These are phyloP conservation scores for Vesta saturnalis DNA, from an alignment of 2,888 invertebrate species.

Conservation along the genomic window DNA sequence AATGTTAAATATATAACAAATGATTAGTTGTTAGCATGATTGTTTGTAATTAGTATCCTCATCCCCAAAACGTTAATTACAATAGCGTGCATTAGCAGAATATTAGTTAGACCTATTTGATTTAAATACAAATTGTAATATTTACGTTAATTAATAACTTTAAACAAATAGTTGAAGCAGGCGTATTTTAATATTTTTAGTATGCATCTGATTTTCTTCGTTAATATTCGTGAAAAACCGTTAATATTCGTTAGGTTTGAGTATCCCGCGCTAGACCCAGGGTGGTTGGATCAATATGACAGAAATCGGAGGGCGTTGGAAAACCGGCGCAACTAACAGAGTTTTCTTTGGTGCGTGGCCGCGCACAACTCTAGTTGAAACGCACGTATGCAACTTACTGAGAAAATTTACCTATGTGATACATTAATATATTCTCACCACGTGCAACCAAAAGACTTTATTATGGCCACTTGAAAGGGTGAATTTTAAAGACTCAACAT, in stretches of 20 bases:
- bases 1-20: constrained; percentile 4
- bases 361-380: constrained; percentile 40
- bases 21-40: constrained; percentile 18
- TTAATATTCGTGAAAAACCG: constrained; percentile 38
- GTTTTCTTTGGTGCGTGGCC: constrained; percentile 42
- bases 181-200: constrained; percentile 16
- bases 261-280: constrained; percentile 59
- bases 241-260: constrained; percentile 48
- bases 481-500: constrained; percentile 26
- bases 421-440: constrained; percentile 33
- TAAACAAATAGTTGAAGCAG: neutral
- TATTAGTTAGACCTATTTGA: neutral
- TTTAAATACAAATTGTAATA: neutral
- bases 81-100: neutral
- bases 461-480: constrained; percentile 28
- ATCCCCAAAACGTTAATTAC: constrained; percentile 11
- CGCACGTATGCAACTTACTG: constrained; percentile 41
- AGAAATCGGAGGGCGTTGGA: constrained; percentile 50
- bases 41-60: constrained; percentile 18
- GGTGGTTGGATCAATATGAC: constrained; percentile 59
- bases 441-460: constrained; percentile 31
- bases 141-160: neutral
- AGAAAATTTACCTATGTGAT: constrained; percentile 43
- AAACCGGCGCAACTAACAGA: constrained; percentile 45
- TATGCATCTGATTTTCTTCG: constrained; percentile 27